phyloP scores from a whole-genome alignment of 1,140 invertebrate species.

The Lordiphosa stackelbergi region DNA sequence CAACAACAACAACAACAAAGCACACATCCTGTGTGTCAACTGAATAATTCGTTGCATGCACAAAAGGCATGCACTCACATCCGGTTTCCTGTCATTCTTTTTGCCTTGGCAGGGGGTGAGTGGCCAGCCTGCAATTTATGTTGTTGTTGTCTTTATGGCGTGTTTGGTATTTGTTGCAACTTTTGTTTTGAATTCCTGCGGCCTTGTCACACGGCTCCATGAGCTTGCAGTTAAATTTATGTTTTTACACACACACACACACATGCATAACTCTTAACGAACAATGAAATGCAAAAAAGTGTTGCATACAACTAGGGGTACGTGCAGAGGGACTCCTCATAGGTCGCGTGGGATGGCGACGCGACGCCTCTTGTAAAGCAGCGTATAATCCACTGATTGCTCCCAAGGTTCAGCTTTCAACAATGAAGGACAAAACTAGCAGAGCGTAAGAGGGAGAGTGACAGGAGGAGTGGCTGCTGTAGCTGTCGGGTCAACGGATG shows the following conservation, averaged over 20 bases:
- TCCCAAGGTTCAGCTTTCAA: slow-evolving; percentile 73
- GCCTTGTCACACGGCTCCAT: slow-evolving; percentile 70
- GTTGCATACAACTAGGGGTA: slow-evolving; percentile 35
- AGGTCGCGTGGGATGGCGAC: slow-evolving; percentile 36
- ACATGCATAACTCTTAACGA: slow-evolving; percentile 51
- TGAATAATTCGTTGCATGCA: slow-evolving; percentile 75
- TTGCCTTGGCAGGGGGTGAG: slow-evolving; percentile 31
- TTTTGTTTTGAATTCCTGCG: slow-evolving; percentile 75
- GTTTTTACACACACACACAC: slow-evolving; percentile 39
- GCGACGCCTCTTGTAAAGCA: slow-evolving; percentile 47
- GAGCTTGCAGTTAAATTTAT: slow-evolving; percentile 70
- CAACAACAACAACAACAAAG: slow-evolving; percentile 63
- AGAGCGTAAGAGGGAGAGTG: slow-evolving; percentile 6
- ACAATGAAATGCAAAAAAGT: slow-evolving; percentile 49
- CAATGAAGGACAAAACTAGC: slow-evolving; percentile 46
- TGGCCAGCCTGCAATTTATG: slow-evolving; percentile 58
- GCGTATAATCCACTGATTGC: slow-evolving; percentile 69
- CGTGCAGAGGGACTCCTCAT: slow-evolving; percentile 12
- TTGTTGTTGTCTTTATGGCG: slow-evolving; percentile 67
- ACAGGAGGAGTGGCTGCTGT: slow-evolving; percentile 19
- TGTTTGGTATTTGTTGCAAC: slow-evolving; percentile 74
- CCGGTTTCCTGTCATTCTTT: slow-evolving; percentile 75
- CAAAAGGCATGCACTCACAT: slow-evolving; percentile 74
- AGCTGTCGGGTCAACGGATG: slow-evolving; percentile 43
- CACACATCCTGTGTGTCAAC: slow-evolving; percentile 74